Evolutionary conservation across 2,113 vertebrate genomes (phyloP), one percentile per base, ranked within the genome.

Genomic region (Bagarius yarrelli): DNA sequence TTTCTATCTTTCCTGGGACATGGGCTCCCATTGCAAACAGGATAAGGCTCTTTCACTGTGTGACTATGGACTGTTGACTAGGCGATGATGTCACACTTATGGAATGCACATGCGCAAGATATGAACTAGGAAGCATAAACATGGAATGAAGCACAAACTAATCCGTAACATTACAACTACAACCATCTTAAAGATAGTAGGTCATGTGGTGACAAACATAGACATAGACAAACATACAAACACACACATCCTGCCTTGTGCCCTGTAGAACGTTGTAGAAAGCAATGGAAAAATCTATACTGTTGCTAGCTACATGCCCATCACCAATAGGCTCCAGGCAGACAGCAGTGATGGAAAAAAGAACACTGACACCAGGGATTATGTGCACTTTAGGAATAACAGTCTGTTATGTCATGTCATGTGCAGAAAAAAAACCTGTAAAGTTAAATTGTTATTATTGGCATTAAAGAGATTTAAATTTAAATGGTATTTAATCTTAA

Each of bases 271-370:
- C 79, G 85, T 19, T 72, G 44, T 27, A 21, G 89, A 91, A 89
- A 85, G 72, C 81, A 79, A 89, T 89, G 92, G 92, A 93, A 94
- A 93, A 92, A 93, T 93, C 91, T 87, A 93, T 93, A 92, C 82
- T 78, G 82, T 85, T 88, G 88, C 91, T 93, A 89, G 91, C 88
- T 91, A 88, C 74, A 83, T 84, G 78, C 44, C 84, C 79, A 84
- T 84, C 83, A 78, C 84, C 83, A 66, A 66, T 74, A 83, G 80
- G 70, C 84, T 70, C 76, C 81, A 81, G 83, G 88, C 64, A 66
- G 86, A 83, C 78, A 81, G 84, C 83, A 52, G 59, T 47, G 18
- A 32, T 78, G 59, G 57, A 61, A 71, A 71, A 23, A 36, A 23
- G 56, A 61, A 61, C 40, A 61, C 27, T 50, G 55, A 60, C 21